Percentiles rank a stretch among this genome's conserved stretches.
These are phyloP conservation scores for Mellilla xanthometata DNA, from an alignment of 2,888 invertebrate species.

Conservation along the genomic window DNA sequence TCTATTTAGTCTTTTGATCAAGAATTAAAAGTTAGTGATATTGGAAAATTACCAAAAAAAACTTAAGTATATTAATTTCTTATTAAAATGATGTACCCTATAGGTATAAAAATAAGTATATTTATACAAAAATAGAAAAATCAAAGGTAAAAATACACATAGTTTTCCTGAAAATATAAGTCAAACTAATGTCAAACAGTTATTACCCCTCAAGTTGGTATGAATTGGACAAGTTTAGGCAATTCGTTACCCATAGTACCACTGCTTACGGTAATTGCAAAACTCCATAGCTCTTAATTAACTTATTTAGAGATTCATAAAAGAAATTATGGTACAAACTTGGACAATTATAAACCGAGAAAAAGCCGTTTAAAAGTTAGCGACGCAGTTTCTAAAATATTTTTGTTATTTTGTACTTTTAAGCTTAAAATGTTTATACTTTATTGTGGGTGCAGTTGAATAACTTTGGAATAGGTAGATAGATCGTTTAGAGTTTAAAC, in stretches of 20 bases:
- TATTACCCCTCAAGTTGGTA: conserved; percentile 39
- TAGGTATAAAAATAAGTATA: no score
- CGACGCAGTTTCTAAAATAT: conserved; percentile 22
- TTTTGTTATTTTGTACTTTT: conserved; percentile 18
- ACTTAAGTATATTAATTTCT: no score
- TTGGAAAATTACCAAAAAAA: no score
- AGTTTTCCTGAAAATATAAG: no score
- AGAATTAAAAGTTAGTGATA: no score
- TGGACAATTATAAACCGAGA: conserved; percentile 66
- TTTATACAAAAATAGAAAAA: no score
- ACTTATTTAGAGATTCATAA: conserved; percentile 73
- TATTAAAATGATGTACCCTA: no score
- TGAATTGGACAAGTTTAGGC: conserved; percentile 48
- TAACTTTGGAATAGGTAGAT: no score
- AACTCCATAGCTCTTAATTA: conserved; percentile 71
- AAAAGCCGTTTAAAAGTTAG: conserved; percentile 45
- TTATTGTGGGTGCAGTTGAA: no score
- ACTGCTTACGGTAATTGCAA: conserved; percentile 59
- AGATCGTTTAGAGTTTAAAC: no score
- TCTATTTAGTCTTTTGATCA: no score
- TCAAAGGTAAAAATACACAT: no score
- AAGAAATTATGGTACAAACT: conserved; percentile 76
- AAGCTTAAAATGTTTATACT: conserved; percentile 12
- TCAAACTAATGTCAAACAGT: conserved; percentile 29
- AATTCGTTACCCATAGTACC: conserved; percentile 46